These are phyloP conservation scores for Campylomormyrus tamandua DNA, from an alignment of 2,113 vertebrate genomes.

Conservation along the genomic window DNA sequence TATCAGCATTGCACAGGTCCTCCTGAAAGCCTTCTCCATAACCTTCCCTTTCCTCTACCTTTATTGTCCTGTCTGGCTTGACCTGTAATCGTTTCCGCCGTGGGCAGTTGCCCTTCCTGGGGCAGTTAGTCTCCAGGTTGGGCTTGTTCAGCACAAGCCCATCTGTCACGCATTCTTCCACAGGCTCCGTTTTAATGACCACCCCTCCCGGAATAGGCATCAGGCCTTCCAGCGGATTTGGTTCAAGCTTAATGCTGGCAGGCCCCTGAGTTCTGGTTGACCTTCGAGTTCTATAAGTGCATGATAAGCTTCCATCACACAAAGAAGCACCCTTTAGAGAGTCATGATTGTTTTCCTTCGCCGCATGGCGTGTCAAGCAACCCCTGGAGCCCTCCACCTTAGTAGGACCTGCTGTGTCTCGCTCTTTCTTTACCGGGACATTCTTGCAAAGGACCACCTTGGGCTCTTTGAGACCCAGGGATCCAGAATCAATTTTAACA, in stretches of 20 bases:
- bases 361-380: constrained; percentile 78
- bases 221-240: constrained; percentile 59
- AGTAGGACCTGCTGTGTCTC: constrained; percentile 53
- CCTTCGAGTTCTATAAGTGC: constrained; percentile 81
- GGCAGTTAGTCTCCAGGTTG: constrained; percentile 52
- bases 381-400: constrained; percentile 55
- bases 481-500: constrained; percentile 70
- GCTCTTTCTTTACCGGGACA: constrained; percentile 74
- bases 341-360: constrained; percentile 70
- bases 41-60: constrained; percentile 56
- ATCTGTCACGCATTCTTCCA: constrained; percentile 46
- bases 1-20: constrained; percentile 43
- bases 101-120: constrained; percentile 50
- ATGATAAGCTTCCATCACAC: constrained; percentile 61
- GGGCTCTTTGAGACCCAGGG: constrained; percentile 80
- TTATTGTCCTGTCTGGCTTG: constrained; percentile 58
- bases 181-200: constrained; percentile 56
- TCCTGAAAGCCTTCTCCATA: constrained; percentile 50
- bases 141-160: constrained; percentile 43
- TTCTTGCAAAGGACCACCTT: constrained; percentile 80
- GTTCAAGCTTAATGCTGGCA: constrained; percentile 65
- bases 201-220: constrained; percentile 53
- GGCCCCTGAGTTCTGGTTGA: constrained; percentile 76
- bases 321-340: constrained; percentile 60
- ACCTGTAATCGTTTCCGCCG: constrained; percentile 68